Evolutionary conservation across 2,888 invertebrate species (phyloP), one percentile per base, ranked within the genome.

Genomic region (Lepeophtheirus nordmannii): DNA sequence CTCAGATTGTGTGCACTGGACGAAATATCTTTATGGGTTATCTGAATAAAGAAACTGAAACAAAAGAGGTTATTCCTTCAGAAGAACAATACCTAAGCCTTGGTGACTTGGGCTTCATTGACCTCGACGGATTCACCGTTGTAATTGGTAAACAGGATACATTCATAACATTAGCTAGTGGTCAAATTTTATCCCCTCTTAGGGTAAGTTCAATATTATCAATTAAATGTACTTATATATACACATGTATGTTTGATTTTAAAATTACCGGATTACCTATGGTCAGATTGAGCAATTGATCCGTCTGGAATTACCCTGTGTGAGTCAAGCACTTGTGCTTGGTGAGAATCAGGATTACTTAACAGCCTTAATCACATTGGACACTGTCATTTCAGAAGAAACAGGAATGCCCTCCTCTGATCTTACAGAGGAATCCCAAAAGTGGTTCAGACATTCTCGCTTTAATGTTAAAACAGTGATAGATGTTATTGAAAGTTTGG

Each of bases 1-100:
- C 7, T n/a, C 65, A 80, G 80, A 80, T 91, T 68, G 84, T 86
- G 74, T 82, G 90, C 79, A 80, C 81, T 57, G 92, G 92, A 12
- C 82, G 92, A 37, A 86, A 91, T 73, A 80, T 92, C 10, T 89
- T 89, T 75, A 92, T 93, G 90, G 93, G 93, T 0, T 93, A 93
- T 72, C 79, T 92, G 53, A 78, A 82, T 70, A 82, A 84, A 60
- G 79, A 80, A 46, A 84, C 82, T 68, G 89, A 90, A 76, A 89
- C 89, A 0, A 76, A 75, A 37, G 87, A 85, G 67, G 77, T 85
- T 0, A 74, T 91, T 37, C 88, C 89, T 72, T 79, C 81, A 0
- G 85, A 88, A 0, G 87, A 87, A 8, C 53, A 46, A 17, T 91
- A 89, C 88, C 76, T 93, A 67, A 87, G 85, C 73, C 84, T 89